Evolutionary conservation across 2,113 vertebrate species (phyloP), one percentile per base, ranked within the genome.

Genomic region (Vulpes lagopus): DNA sequence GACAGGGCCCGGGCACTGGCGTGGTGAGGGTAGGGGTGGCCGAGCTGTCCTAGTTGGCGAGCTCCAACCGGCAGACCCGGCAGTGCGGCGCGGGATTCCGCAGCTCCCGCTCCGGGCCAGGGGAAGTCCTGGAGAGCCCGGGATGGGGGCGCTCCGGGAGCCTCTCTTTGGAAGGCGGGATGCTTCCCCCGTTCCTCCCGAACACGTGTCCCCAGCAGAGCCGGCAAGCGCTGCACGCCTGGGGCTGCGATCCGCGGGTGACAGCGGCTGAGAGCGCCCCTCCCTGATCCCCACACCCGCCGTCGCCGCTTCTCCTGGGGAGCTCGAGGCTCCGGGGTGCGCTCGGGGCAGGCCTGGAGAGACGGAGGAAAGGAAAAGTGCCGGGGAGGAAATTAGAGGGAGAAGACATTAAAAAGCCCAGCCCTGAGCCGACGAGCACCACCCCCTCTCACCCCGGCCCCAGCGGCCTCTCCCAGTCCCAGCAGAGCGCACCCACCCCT

Each of bases 121-220:
- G 80, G 93, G 89, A 92, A 97, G 94, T 96, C 94, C 87, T 80
- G 81, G 91, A 90, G 83, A 94, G 71, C 71, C 81, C 22, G n/a
- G 83, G 79, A 80, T 65, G 51, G 83, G 91, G 96, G 59, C 51
- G 65, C 94, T 81, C 69, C 12, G 27, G 81, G 80, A 97, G 71
- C 82, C 78, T 89, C 71, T 96, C 89, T 55, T 86, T 23, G 76
- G 85, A 59, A 96, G 92, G 78, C 81, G 64, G 85, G 84, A 91
- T 92, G 97, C 89, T 95, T 83, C 95, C 87, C 89, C 82, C 5
- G 43, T 86, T 95, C 79, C 93, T 96, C 81, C 85, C 1, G 93
- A 89, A 96, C 97, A 97, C 98, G 96, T 98, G 97, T 98, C 89
- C 91, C 89, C 62, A 11, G 86, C 97, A 53, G 67, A 81, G 95